phyloP scores from a whole-genome alignment of 1,140 invertebrate genomes.

The Zaprionus inermis region DNA sequence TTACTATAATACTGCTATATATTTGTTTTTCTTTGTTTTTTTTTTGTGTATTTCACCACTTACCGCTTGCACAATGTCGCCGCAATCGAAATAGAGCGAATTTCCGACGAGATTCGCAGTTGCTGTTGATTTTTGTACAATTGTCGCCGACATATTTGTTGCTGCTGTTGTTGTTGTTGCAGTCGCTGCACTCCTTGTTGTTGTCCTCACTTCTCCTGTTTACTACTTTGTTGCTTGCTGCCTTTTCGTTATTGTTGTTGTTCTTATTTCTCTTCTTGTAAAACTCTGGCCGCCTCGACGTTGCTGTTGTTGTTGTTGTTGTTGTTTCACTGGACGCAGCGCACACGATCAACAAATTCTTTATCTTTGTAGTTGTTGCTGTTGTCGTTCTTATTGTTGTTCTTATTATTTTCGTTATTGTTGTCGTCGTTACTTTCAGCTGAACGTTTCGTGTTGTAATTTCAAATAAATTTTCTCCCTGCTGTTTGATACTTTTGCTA shows the following conservation, averaged over 20 bases:
- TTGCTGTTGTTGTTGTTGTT: constrained; percentile 1
- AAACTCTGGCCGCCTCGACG: background rate
- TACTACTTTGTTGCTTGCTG: background rate
- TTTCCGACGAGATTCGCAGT: constrained; percentile 49
- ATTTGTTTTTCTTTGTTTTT: constrained; percentile 10
- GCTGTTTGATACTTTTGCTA: constrained; percentile 20
- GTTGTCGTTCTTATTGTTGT: constrained; percentile 3
- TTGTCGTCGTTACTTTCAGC: constrained; percentile 25
- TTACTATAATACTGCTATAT: no score
- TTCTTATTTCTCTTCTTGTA: constrained; percentile 2
- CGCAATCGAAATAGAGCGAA: constrained; percentile 60
- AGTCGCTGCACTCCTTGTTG: background rate
- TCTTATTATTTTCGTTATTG: constrained; percentile 8
- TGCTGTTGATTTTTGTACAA: constrained; percentile 62
- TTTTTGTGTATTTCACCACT: constrained; percentile 42
- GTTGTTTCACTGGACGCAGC: constrained; percentile 38
- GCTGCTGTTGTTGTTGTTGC: constrained; percentile 8
- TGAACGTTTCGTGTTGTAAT: constrained; percentile 38
- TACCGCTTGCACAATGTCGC: constrained; percentile 63
- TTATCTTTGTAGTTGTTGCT: constrained; percentile 34
- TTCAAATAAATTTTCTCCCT: constrained; percentile 14
- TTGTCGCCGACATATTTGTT: constrained; percentile 62
- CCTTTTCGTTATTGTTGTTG: background rate
- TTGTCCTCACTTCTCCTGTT: background rate
- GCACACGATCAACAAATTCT: constrained; percentile 38